These are phyloP conservation scores for Macrobrachium rosenbergii DNA, from an alignment of 1,140 invertebrate species.

Conservation along the genomic window DNA sequence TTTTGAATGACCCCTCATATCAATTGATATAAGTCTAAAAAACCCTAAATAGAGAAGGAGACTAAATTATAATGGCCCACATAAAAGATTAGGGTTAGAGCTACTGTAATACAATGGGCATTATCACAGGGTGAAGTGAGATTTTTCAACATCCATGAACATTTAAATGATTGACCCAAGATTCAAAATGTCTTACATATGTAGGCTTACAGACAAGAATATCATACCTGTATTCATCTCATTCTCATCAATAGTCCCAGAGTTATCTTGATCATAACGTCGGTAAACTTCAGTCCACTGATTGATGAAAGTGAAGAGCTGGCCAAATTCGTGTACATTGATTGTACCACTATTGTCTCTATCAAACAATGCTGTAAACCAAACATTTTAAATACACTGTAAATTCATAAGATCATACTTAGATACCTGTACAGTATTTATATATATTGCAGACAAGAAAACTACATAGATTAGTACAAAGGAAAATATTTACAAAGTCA, in stretches of 20 bases:
- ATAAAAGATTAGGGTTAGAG: no score
- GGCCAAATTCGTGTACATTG: slow-evolving; percentile 87
- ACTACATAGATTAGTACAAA: not conserved
- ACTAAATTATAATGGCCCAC: no score
- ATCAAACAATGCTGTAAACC: slow-evolving; percentile 86
- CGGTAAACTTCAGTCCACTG: slow-evolving; percentile 87
- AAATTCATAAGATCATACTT: not conserved
- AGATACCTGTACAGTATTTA: not conserved
- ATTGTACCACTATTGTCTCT: slow-evolving; percentile 88
- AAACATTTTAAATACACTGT: slow-evolving; percentile 62
- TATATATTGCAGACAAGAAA: not conserved
- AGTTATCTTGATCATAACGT: slow-evolving; percentile 85
- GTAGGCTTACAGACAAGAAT: no score
- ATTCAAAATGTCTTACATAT: slow-evolving; percentile 9
- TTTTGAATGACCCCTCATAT: no score
- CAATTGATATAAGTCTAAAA: no score
- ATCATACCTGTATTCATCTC: slow-evolving; percentile 81
- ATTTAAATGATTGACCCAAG: not conserved
- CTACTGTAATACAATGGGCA: no score
- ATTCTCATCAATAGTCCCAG: slow-evolving; percentile 84
- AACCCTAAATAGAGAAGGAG: no score
- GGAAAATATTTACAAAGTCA: no score
- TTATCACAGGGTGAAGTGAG: no score
- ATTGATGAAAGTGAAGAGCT: slow-evolving; percentile 90
- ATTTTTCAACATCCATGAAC: not conserved